Percentiles rank a stretch among this genome's conserved stretches.
These are phyloP conservation scores for Diplodus sargus DNA, from an alignment of 2,797 vertebrate species.

Conservation along the genomic window DNA sequence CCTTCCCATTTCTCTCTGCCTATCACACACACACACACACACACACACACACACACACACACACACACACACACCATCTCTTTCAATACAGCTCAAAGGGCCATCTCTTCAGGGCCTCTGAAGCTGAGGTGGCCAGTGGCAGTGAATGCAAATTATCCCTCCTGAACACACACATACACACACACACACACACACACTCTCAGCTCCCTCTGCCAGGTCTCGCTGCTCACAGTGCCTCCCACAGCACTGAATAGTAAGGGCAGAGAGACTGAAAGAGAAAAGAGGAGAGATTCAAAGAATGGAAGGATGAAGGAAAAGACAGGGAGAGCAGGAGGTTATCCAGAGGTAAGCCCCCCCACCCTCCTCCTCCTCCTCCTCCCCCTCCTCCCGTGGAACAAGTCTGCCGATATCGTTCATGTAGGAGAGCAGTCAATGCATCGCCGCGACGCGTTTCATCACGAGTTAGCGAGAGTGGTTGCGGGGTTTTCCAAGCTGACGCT, in stretches of 20 bases:
- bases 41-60: constrained; percentile 27
- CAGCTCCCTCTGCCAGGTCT: constrained; percentile 57
- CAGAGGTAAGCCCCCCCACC: constrained; percentile 57
- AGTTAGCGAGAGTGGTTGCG: constrained; percentile 24
- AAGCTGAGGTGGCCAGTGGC: constrained; percentile 79
- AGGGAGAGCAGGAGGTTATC: constrained; percentile 64
- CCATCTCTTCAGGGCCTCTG: constrained; percentile 83
- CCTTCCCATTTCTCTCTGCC: constrained; percentile 43
- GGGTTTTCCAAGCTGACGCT: constrained; percentile 9
- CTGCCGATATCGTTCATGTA: constrained; percentile 16
- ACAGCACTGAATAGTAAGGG: constrained; percentile 55
- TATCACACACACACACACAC: constrained; percentile 37
- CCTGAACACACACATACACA: constrained; percentile 21
- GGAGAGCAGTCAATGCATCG: constrained; percentile 32
- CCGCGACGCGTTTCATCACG: constrained; percentile 27
- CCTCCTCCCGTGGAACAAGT: constrained; percentile 40
- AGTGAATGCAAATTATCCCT: constrained; percentile 83
- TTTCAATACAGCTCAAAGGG: constrained; percentile 80
- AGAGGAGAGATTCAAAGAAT: constrained; percentile 44
- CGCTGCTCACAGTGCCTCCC: constrained; percentile 60
- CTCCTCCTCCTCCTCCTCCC: not conserved
- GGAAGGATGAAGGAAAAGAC: constrained; percentile 32
- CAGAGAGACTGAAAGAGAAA: constrained; percentile 32
- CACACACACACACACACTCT: constrained; percentile 19
- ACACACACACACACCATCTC: constrained; percentile 56